These are phyloP conservation scores for Bubo bubo DNA, from an alignment of 2,113 vertebrate species.

Conservation along the genomic window DNA sequence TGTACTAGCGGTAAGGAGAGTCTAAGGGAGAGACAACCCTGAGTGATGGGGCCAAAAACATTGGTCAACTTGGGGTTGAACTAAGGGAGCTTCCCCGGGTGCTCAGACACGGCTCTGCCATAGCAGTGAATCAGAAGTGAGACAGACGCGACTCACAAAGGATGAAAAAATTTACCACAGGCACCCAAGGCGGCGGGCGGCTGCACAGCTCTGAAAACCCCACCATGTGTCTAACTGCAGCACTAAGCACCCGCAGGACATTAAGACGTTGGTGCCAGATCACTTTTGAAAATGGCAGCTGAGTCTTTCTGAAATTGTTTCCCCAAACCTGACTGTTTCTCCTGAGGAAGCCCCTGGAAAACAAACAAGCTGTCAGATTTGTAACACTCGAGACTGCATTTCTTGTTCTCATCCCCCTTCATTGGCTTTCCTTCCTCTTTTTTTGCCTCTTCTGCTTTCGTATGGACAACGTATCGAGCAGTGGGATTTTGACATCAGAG, in stretches of 20 bases:
- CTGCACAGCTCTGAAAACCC: not conserved
- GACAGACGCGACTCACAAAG: not conserved
- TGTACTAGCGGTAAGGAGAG: not conserved
- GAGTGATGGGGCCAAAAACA: not conserved
- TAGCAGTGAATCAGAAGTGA: not conserved
- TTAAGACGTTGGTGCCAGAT: not conserved
- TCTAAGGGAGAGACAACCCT: not conserved
- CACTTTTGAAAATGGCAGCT: not conserved
- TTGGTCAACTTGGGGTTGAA: not conserved
- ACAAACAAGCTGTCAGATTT: not conserved
- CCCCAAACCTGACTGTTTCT: not conserved
- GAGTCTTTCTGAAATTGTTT: not conserved
- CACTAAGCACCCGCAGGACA: not conserved
- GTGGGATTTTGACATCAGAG: slow-evolving; percentile 43
- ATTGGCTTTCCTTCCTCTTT: slow-evolving; percentile 30
- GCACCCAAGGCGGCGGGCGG: not conserved
- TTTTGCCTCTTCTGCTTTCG: slow-evolving; percentile 30
- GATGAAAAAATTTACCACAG: not conserved
- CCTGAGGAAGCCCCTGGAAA: not conserved
- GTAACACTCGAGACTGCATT: not conserved
- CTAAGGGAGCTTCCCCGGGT: not conserved
- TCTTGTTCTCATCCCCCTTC: not conserved
- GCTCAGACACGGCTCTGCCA: not conserved
- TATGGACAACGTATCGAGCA: not conserved
- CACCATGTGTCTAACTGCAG: not conserved